Percentiles rank a stretch among this genome's conserved stretches.
These are phyloP conservation scores for Glaucopsyche alexis DNA, from an alignment of 2,888 invertebrate genomes.

Conservation along the genomic window DNA sequence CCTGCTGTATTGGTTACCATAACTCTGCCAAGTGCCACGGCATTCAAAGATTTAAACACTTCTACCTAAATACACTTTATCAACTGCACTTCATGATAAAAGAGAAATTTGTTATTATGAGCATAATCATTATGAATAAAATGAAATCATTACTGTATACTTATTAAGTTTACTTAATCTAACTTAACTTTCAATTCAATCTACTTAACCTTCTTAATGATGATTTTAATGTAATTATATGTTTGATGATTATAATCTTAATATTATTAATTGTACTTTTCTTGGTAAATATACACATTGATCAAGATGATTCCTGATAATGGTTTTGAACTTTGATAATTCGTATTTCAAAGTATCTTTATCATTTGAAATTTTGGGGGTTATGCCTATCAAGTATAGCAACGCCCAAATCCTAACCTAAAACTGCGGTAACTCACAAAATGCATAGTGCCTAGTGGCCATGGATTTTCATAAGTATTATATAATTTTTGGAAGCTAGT, in stretches of 20 bases:
- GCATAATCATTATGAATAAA: background rate
- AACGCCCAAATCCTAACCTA: slow-evolving; percentile 18
- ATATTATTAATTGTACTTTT: background rate
- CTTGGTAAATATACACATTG: no score
- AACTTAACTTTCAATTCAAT: background rate
- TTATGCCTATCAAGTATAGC: background rate
- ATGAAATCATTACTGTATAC: background rate
- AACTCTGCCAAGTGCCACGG: background rate
- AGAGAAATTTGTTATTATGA: background rate
- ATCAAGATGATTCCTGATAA: no score
- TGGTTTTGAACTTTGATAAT: no score
- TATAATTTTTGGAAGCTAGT: slow-evolving; percentile 8
- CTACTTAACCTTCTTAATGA: background rate
- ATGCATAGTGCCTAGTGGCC: background rate
- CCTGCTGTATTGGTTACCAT: background rate
- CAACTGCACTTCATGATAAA: background rate
- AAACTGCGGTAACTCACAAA: background rate
- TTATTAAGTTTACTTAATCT: background rate
- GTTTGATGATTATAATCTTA: no score
- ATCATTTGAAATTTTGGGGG: background rate
- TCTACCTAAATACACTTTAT: background rate
- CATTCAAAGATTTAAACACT: background rate
- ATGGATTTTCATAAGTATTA: slow-evolving; percentile 12
- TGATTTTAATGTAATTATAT: background rate
- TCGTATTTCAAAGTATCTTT: no score